A percentile compares a stretch with the other conserved stretches of the same genome.
Evolutionary conservation across 2,797 vertebrate genomes (phyloP).

Genomic region (Rallus crepitans): DNA sequence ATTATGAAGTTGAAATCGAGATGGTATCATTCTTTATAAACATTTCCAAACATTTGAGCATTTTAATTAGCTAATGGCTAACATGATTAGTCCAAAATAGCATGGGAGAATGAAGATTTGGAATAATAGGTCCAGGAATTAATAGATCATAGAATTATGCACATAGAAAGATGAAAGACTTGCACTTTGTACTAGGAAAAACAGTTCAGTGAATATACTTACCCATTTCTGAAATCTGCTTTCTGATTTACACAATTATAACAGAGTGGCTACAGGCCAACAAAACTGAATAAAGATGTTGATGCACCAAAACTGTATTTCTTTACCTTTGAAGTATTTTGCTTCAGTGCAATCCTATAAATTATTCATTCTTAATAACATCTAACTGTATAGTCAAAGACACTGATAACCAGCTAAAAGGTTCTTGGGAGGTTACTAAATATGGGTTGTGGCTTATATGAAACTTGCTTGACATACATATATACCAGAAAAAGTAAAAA

Average conservation of each 20-base stretch:
- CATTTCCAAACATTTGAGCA: not conserved
- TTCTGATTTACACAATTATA: not conserved
- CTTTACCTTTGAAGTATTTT: not conserved
- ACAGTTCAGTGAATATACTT: not conserved
- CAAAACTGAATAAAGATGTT: not conserved
- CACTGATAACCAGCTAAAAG: not conserved
- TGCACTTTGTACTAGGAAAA: not conserved
- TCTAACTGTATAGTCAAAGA: not conserved
- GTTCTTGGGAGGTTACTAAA: not conserved
- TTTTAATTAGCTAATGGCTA: slow-evolving; percentile 7
- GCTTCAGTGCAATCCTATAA: not conserved
- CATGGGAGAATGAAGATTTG: not conserved
- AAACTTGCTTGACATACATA: not conserved
- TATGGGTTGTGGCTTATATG: not conserved
- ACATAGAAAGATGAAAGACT: not conserved
- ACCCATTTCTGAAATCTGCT: not conserved
- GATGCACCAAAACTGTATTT: not conserved
- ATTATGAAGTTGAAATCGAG: not conserved
- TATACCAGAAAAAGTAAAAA: not conserved
- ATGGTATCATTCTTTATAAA: not conserved
- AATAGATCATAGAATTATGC: not conserved
- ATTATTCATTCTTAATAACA: not conserved
- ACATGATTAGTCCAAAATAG: not conserved
- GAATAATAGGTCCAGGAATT: not conserved
- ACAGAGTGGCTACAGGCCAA: not conserved